Evolutionary conservation across 2,113 vertebrate genomes (phyloP).

Genomic region (Lethenteron reissneri): DNA sequence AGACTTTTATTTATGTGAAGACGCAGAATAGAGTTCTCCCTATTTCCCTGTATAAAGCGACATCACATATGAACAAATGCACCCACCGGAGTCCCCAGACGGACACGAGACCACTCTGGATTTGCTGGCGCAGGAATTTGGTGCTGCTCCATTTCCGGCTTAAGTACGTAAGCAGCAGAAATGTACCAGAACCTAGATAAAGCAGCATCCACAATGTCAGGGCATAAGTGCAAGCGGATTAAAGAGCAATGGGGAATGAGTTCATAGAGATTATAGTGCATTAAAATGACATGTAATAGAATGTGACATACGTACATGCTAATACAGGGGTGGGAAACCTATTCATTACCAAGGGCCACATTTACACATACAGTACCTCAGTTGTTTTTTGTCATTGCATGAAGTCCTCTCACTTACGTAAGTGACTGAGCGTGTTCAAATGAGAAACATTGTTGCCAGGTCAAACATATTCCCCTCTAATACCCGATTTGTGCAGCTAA

Average conservation of each 20-base stretch:
- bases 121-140: slow-evolving; percentile 24
- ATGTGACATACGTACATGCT: slow-evolving; percentile 37
- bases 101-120: slow-evolving; percentile 33
- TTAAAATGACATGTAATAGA: slow-evolving; percentile 14
- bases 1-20: not conserved
- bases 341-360: slow-evolving; percentile 9
- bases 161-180: slow-evolving; percentile 33
- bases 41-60: not conserved
- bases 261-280: slow-evolving; percentile 29
- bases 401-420: no score
- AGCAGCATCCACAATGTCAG: slow-evolving; percentile 8
- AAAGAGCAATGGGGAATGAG: slow-evolving; percentile 19
- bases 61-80: not conserved
- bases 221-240: slow-evolving; percentile 6
- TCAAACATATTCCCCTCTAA: no score
- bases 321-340: slow-evolving; percentile 15
- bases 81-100: slow-evolving; percentile 33
- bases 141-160: slow-evolving; percentile 32
- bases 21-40: not conserved
- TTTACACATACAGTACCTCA: no score
- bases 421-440: no score
- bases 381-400: no score
- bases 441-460: no score
- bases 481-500: no score
- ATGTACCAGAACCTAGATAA: slow-evolving; percentile 29